Conservation (phyloP, 2,888 invertebrate species). For the Podotricha telesiphe region DNA sequence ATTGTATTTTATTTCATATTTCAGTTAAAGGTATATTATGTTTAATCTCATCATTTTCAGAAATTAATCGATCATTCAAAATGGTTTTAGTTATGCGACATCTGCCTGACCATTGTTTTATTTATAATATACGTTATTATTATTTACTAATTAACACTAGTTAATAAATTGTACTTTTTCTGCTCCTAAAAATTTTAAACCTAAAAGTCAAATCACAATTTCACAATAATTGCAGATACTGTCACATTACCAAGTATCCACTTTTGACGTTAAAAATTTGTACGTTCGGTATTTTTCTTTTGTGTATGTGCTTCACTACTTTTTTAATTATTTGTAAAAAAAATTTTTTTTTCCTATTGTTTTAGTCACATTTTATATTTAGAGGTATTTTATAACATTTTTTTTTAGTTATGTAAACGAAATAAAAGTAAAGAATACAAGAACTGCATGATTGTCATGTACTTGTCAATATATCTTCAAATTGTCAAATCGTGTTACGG, state of each 20-base stretch:
- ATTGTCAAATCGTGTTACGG: constrained; percentile 50
- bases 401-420: not conserved
- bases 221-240: too few species aligned
- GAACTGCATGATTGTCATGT: constrained; percentile 16
- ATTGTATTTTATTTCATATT: not conserved
- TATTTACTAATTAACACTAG: not conserved
- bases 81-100: not conserved
- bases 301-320: not conserved
- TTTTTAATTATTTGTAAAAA: too few species aligned
- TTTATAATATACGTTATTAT: not conserved
- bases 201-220: not conserved
- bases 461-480: constrained; percentile 33
- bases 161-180: not conserved
- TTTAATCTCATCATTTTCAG: not conserved
- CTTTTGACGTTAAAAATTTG: too few species aligned
- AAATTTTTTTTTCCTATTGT: not conserved
- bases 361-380: not conserved
- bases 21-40: not conserved
- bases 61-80: not conserved
- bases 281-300: not conserved
- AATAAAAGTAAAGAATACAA: constrained; percentile 1
- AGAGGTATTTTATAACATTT: not conserved
- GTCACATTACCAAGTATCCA: not conserved
- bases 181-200: not conserved
- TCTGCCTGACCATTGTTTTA: not conserved